These are phyloP conservation scores for Anguilla megastoma DNA, from an alignment of 2,797 vertebrate species.

Conservation along the genomic window DNA sequence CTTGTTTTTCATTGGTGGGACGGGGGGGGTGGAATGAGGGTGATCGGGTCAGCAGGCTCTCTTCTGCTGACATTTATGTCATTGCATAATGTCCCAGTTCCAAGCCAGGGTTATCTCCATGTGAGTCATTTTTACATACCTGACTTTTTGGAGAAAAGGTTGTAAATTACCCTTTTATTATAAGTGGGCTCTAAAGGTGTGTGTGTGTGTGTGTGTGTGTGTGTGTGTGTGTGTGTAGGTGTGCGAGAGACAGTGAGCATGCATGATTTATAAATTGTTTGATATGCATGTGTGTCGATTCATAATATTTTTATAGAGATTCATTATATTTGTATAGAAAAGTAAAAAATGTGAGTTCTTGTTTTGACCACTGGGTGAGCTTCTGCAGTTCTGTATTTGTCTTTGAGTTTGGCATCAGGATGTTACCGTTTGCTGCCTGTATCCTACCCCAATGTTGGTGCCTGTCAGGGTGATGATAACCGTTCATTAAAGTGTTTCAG, in stretches of 20 bases:
- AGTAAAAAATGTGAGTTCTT: neutral
- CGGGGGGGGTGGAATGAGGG: neutral
- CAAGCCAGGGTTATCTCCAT: no score
- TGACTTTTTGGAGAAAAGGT: neutral
- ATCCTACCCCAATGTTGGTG: neutral
- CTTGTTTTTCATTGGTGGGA: neutral
- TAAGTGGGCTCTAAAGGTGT: neutral
- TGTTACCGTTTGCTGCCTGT: neutral
- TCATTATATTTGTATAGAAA: neutral
- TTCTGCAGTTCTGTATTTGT: neutral
- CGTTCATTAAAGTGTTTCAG: neutral
- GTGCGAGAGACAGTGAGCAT: neutral
- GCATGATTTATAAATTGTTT: neutral
- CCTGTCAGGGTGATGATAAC: neutral
- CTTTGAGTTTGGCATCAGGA: neutral
- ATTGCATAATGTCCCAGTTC: no score
- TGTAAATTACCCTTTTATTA: neutral
- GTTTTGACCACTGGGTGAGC: neutral
- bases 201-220: no score
- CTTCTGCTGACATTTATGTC: neutral
- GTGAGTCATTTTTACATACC: neutral
- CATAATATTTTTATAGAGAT: neutral
- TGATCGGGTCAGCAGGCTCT: neutral
- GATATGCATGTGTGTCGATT: no score
- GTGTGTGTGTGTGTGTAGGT: no score